These are phyloP conservation scores for Zaprionus ghesquierei DNA, from an alignment of 1,140 invertebrate genomes.

Conservation along the genomic window DNA sequence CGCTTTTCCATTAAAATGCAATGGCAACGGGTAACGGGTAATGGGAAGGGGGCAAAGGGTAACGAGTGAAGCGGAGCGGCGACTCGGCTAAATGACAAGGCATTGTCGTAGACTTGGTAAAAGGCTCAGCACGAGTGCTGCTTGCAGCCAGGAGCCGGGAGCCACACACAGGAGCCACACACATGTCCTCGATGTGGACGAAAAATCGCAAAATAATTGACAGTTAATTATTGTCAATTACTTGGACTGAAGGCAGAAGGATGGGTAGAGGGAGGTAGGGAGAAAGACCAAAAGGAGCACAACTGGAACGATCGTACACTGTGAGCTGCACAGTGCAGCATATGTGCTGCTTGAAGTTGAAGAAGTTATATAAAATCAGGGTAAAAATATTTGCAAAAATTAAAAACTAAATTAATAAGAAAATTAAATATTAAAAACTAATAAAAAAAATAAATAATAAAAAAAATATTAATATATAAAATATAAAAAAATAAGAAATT, in stretches of 20 bases:
- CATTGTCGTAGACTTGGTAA: slow-evolving; percentile 38
- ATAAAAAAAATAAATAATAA: too few relatives aligned
- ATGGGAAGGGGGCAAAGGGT: background rate
- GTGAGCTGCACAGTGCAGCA: slow-evolving; percentile 4
- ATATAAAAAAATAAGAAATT: too few relatives aligned
- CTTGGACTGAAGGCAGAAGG: slow-evolving; percentile 27
- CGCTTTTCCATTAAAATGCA: slow-evolving; percentile 61
- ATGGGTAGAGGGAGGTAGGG: background rate
- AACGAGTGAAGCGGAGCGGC: background rate
- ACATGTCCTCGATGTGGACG: slow-evolving; percentile 26
- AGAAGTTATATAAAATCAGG: background rate
- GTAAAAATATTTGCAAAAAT: too few relatives aligned
- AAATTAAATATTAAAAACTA: too few relatives aligned
- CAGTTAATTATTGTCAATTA: slow-evolving; percentile 78
- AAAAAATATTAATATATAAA: too few relatives aligned
- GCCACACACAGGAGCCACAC: slow-evolving; percentile 8
- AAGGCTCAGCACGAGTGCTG: slow-evolving; percentile 17
- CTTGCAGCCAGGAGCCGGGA: too few relatives aligned
- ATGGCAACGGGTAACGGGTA: slow-evolving; percentile 32
- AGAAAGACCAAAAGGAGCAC: background rate
- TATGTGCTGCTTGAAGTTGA: background rate
- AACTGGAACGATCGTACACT: background rate
- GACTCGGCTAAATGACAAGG: slow-evolving; percentile 44
- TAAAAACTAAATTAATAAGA: too few relatives aligned
- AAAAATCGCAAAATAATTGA: slow-evolving; percentile 75